phyloP scores from a whole-genome alignment of 2,797 vertebrate species.

The Rhynchonycteris naso region DNA sequence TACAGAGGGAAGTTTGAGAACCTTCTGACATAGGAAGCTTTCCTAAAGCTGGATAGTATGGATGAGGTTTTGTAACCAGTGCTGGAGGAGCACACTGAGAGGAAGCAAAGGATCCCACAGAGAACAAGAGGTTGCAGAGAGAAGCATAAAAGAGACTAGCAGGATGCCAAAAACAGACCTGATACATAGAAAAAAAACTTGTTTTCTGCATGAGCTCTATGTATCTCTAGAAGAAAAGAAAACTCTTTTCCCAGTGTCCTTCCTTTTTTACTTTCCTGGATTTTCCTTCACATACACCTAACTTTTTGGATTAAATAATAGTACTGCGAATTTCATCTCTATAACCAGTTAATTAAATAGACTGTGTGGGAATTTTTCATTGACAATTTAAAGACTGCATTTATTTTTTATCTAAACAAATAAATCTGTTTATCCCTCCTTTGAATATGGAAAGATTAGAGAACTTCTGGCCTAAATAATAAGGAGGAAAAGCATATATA shows the following conservation, averaged over 20 bases:
- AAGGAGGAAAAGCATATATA: not conserved
- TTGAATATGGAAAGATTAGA: not conserved
- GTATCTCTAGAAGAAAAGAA: not conserved
- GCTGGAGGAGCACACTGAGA: not conserved
- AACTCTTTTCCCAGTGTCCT: not conserved
- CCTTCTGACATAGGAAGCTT: not conserved
- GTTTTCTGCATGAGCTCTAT: not conserved
- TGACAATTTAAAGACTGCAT: not conserved
- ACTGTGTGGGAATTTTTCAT: not conserved
- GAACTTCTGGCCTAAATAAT: conserved; percentile 24
- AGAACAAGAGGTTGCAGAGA: not conserved
- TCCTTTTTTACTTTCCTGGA: not conserved
- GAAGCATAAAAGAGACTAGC: not conserved
- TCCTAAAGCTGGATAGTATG: not conserved
- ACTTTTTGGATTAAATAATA: not conserved
- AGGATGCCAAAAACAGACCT: not conserved
- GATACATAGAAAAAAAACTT: not conserved
- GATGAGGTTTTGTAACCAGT: not conserved
- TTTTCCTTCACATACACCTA: not conserved
- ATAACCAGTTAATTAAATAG: conserved; percentile 7
- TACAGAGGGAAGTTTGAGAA: not conserved
- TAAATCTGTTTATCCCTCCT: not conserved
- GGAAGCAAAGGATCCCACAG: not conserved
- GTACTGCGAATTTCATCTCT: conserved; percentile 5
- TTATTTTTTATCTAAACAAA: conserved; percentile 35